A percentile compares a stretch with the other conserved stretches of the same genome.
phyloP scores from a whole-genome alignment of 2,797 vertebrate species.

The Muraenolepis orangiensis region DNA sequence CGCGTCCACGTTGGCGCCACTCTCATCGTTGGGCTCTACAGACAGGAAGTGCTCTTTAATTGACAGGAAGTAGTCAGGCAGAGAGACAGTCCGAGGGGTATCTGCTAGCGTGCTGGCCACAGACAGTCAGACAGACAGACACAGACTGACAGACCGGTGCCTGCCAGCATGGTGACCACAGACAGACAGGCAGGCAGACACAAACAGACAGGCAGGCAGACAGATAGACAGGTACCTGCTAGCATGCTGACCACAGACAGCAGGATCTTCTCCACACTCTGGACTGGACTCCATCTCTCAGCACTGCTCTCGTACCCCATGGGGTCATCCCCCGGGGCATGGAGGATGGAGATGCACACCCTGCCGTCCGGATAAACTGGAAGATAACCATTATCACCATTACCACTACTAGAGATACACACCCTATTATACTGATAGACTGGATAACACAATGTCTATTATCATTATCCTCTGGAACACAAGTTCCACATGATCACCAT shows the following conservation, averaged over 20 bases:
- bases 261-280: constrained; percentile 97
- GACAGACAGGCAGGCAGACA: neutral
- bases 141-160: too few relatives aligned
- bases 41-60: neutral
- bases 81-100: neutral
- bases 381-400: neutral
- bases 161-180: too few relatives aligned
- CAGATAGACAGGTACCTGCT: constrained; percentile 73
- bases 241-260: constrained; percentile 94
- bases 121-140: constrained; percentile 73
- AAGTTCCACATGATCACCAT: neutral
- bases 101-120: constrained; percentile 95
- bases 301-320: constrained; percentile 99
- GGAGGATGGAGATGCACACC: constrained; percentile 97
- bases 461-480: neutral
- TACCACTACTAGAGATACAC: neutral
- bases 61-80: neutral
- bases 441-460: neutral
- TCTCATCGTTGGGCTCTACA: constrained; percentile 95
- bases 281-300: constrained; percentile 95
- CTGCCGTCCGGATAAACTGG: constrained; percentile 94
- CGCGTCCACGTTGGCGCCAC: constrained; percentile 93
- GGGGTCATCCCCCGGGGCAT: constrained; percentile 93
- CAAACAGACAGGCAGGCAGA: constrained; percentile 3
- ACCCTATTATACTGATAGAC: neutral